Evolutionary conservation across 2,888 invertebrate genomes (phyloP).

Genomic region (Leistus spinibarbis): DNA sequence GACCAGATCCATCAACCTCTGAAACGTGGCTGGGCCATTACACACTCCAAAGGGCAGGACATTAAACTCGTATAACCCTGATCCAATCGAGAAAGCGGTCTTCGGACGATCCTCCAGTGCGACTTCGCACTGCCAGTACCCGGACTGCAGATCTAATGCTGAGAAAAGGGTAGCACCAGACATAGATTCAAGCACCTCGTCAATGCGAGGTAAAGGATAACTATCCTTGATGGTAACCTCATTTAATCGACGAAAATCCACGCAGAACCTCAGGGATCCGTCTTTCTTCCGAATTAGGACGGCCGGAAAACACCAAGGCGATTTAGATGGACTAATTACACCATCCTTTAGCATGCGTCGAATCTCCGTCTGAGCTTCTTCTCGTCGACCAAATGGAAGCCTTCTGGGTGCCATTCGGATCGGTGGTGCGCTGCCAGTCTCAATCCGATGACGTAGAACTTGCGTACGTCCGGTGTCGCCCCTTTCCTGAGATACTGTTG

Average conservation of each 20-base stretch:
- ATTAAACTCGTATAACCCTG: no score
- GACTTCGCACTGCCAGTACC: constrained; percentile 13
- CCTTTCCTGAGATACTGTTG: not conserved
- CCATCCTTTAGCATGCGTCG: not conserved
- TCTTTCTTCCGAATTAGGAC: constrained; percentile 12
- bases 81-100: no score
- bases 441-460: not conserved
- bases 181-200: constrained; percentile 1
- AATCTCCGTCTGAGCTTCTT: not conserved
- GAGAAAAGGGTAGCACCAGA: not conserved
- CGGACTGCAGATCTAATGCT: not conserved
- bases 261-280: not conserved
- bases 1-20: no score
- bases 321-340: not conserved
- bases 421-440: not conserved
- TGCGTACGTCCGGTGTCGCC: not conserved
- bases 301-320: constrained; percentile 3
- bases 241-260: constrained; percentile 4
- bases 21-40: no score
- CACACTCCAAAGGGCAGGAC: no score
- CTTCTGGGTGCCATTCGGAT: not conserved
- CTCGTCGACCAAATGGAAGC: constrained; percentile 2
- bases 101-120: no score
- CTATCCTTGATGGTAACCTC: not conserved
- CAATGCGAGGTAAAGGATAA: constrained; percentile 6